Base-by-base conservation (phyloP, 2,888 invertebrate species). In the Panzeria rudis region DNA sequence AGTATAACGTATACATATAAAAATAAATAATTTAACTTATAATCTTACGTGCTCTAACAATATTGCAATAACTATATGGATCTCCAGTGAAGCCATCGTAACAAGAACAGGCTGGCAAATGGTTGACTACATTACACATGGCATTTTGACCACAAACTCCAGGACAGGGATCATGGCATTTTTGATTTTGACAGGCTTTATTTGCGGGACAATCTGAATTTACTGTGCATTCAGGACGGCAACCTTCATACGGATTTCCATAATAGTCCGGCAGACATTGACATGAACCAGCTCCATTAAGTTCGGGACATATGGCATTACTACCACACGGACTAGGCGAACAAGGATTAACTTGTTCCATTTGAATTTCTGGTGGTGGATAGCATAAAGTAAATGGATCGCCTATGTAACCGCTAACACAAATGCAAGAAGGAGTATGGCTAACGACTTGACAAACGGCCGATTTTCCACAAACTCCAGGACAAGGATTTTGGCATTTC, bases 71-170 rank as follows among this genome's bases (percentile, higher is more conserved):
- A 38, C 94, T 94, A 90, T 97, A 96, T 25, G 97, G 96, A 94
- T 97, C 96, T 47, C 95, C 95, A 13, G 93, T 93, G 83, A 93
- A 94, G 52, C 93, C 93, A 88, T 94, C 94, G 52, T 93, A 91
- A 89, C 96, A 96, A 88, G 95, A 95, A 90, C 97, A 97, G 80
- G 96, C 94, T 1, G 97, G 96, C 89, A 95, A 95, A 90, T 97
- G 97, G 90, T 96, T 95, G 76, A 96, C 95, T 20, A 96, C 96
- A 85, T 95, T 93, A 89, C 97, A 97, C 88, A 94, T 94, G 11
- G 97, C 95, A 89, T 95, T 95, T 75, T 94, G 93, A 61, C 97
- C 97, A 90, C 97, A 97, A 29, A 95, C 95, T 80, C 96, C 96
- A 82, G 96, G 95, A 89, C 97, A 97, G 38, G 96, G 96, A 91